Percentiles rank a stretch among this genome's conserved stretches.
Evolutionary conservation across 2,113 vertebrate genomes (phyloP).

Genomic region (Fulica atra): DNA sequence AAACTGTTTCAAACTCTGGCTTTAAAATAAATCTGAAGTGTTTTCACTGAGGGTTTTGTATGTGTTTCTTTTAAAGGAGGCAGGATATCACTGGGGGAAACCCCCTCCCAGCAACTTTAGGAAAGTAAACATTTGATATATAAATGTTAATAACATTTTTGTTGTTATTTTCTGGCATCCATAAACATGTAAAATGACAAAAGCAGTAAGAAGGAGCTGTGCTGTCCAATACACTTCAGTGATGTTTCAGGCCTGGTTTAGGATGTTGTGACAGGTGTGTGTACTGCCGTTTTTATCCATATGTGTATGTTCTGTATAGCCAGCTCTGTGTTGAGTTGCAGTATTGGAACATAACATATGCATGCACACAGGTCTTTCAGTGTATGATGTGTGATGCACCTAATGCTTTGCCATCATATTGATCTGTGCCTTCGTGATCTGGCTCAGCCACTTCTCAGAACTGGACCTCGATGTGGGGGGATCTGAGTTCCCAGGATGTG

Average conservation of each 20-base stretch:
- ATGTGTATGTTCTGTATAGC: neutral
- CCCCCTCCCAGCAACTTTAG: too few relatives aligned
- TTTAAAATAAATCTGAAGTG: conserved; percentile 1
- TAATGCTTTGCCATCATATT: neutral
- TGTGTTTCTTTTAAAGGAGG: neutral
- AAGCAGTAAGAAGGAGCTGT: neutral
- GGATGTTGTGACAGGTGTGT: neutral
- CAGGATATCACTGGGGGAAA: neutral
- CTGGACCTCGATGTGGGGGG: neutral
- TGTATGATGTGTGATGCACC: neutral
- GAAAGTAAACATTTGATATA: neutral
- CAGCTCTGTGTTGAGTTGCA: neutral
- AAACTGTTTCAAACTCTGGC: conserved; percentile 7
- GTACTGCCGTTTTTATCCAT: neutral
- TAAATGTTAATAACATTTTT: neutral
- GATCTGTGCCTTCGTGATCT: neutral
- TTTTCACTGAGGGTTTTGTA: neutral
- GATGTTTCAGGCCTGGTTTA: neutral
- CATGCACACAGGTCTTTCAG: neutral
- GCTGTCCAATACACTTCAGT: neutral
- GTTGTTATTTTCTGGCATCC: neutral
- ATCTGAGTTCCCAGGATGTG: neutral
- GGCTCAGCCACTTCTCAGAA: neutral
- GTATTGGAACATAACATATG: neutral
- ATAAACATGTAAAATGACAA: neutral